A percentile compares a stretch with the other conserved stretches of the same genome.
Conservation (phyloP, 2,888 invertebrate species). For the Cyaniris semiargus region DNA sequence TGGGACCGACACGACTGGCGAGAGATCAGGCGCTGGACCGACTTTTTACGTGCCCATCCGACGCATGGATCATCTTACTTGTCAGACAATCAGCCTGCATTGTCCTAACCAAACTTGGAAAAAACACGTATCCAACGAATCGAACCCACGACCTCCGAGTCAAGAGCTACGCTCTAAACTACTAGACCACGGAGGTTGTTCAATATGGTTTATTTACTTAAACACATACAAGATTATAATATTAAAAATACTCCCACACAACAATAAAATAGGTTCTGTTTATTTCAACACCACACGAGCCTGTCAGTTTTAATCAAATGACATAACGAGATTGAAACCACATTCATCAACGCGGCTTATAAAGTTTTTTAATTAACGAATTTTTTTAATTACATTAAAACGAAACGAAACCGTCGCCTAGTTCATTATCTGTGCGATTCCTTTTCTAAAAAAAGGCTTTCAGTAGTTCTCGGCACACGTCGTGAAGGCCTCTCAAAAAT, state of each 20-base stretch:
- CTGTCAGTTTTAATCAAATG: conserved; percentile 14
- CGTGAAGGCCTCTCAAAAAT: conserved; percentile 77
- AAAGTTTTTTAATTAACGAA: conserved; percentile 29
- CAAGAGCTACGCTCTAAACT: too few relatives aligned
- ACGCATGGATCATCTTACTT: too few relatives aligned
- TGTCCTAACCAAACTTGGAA: too few relatives aligned
- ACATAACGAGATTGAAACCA: conserved; percentile 17
- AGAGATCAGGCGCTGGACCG: too few relatives aligned
- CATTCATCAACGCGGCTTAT: conserved; percentile 22
- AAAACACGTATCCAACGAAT: too few relatives aligned
- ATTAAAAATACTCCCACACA: background rate
- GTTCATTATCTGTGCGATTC: conserved; percentile 61
- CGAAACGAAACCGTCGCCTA: conserved; percentile 44
- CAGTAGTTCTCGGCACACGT: conserved; percentile 59
- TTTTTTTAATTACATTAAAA: conserved; percentile 38
- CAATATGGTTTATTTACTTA: background rate
- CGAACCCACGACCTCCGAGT: too few relatives aligned
- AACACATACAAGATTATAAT: background rate
- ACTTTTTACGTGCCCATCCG: too few relatives aligned
- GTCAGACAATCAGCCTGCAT: too few relatives aligned
- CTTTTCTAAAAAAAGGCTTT: conserved; percentile 17
- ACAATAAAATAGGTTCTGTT: background rate
- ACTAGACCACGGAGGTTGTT: too few relatives aligned
- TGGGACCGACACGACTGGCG: too few relatives aligned
- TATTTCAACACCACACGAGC: background rate